Evolutionary conservation across 2,113 vertebrate species (phyloP).

Genomic region (Lampris incognitus): DNA sequence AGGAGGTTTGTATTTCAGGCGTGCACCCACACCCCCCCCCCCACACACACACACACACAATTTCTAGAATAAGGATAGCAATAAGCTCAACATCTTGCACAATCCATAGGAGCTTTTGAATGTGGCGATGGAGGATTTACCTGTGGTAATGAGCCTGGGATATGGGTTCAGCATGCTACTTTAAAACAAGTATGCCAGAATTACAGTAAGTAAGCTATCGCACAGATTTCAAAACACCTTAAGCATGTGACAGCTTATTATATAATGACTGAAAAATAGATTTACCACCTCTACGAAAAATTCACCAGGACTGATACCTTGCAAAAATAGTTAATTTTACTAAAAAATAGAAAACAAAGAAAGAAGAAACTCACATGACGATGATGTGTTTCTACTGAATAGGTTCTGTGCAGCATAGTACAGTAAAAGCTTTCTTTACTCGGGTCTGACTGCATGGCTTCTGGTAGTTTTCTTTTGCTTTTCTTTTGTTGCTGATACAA

Average conservation of each 20-base stretch:
- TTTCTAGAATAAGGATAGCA: not conserved
- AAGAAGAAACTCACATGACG: too few relatives aligned
- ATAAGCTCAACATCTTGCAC: not conserved
- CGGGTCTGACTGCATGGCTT: constrained; percentile 73
- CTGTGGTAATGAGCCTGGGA: not conserved
- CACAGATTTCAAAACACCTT: not conserved
- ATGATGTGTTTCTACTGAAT: too few relatives aligned
- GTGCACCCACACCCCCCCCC: not conserved
- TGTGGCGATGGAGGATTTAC: not conserved
- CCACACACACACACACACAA: not conserved
- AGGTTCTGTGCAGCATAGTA: too few relatives aligned
- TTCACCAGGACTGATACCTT: too few relatives aligned
- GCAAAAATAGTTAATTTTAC: too few relatives aligned
- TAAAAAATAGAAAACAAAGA: too few relatives aligned
- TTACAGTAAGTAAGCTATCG: not conserved
- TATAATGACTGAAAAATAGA: not conserved
- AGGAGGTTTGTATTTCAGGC: not conserved
- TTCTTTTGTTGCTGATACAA: constrained; percentile 1
- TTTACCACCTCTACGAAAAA: too few relatives aligned
- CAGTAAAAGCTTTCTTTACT: constrained; percentile 21
- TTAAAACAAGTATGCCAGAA: not conserved
- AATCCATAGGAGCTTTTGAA: not conserved
- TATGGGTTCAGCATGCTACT: not conserved
- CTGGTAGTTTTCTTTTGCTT: not conserved
- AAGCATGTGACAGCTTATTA: not conserved